Conservation (phyloP, 2,797 vertebrate genomes). For the Gallinago solitaria region DNA sequence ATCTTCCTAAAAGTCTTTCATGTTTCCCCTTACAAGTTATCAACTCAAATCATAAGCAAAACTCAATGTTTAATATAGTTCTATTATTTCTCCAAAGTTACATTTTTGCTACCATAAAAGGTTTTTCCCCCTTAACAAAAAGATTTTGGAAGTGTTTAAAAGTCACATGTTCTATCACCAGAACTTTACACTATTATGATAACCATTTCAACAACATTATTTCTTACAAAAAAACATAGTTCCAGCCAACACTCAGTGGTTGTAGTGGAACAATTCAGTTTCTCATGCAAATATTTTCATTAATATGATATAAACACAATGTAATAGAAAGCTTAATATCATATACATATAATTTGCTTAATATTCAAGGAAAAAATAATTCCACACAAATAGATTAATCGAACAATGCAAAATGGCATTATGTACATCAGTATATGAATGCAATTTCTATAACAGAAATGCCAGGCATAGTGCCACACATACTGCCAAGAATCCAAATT, state of each 20-base stretch:
- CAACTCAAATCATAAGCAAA: neutral
- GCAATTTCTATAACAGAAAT: neutral
- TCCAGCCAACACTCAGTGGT: neutral
- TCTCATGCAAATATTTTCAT: neutral
- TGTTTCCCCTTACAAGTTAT: neutral
- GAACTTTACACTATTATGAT: neutral
- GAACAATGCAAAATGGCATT: neutral
- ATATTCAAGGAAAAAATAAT: neutral
- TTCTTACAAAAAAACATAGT: neutral
- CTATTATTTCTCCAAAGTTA: neutral
- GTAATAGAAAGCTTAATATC: neutral
- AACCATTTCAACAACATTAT: neutral
- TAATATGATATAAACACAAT: neutral
- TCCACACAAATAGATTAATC: neutral
- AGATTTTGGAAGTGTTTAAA: neutral
- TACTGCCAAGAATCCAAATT: neutral
- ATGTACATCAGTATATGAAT: neutral
- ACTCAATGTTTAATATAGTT: neutral
- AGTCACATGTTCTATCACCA: neutral
- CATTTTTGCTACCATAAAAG: neutral
- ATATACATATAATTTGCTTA: neutral
- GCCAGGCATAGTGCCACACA: neutral
- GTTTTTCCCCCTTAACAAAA: neutral
- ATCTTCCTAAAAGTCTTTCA: neutral
- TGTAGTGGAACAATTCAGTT: neutral